phyloP scores from a whole-genome alignment of 2,888 invertebrate species.

The Calameuta pallipes region DNA sequence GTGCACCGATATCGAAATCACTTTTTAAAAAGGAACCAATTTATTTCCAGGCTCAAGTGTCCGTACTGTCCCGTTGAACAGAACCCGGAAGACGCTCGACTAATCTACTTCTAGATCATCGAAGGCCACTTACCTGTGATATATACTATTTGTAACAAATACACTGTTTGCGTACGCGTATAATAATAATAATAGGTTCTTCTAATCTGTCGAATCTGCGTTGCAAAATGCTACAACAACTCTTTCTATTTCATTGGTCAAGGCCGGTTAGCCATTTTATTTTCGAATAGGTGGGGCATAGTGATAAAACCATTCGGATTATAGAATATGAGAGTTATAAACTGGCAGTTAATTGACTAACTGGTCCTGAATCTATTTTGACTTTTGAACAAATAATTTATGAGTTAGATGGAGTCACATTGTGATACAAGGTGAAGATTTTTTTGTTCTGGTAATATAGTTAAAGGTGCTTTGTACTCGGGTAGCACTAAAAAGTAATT shows the following conservation, averaged over 20 bases:
- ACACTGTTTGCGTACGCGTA: slow-evolving; percentile 6
- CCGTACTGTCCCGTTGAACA: slow-evolving; percentile 99
- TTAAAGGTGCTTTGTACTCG: background rate
- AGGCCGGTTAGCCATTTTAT: background rate
- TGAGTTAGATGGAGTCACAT: background rate
- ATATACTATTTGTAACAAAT: slow-evolving; percentile 18
- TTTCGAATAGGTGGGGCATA: background rate
- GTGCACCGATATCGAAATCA: slow-evolving; percentile 51
- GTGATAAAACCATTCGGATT: background rate
- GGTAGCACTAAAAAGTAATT: background rate
- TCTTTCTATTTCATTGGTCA: background rate
- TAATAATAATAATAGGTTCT: background rate
- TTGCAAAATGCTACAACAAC: background rate
- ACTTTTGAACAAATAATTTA: background rate
- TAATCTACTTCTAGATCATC: slow-evolving; percentile 85
- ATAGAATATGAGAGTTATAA: background rate
- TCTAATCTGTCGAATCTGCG: background rate
- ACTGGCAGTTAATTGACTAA: background rate
- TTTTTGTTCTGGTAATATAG: background rate
- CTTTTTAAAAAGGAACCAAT: slow-evolving; percentile 54
- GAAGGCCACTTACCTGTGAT: slow-evolving; percentile 13
- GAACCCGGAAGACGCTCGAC: slow-evolving; percentile 89
- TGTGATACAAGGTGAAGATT: background rate
- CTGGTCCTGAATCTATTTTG: background rate
- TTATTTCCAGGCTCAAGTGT: slow-evolving; percentile 89